Conservation (phyloP, 2,888 invertebrate species). For the Plebejus anna region DNA sequence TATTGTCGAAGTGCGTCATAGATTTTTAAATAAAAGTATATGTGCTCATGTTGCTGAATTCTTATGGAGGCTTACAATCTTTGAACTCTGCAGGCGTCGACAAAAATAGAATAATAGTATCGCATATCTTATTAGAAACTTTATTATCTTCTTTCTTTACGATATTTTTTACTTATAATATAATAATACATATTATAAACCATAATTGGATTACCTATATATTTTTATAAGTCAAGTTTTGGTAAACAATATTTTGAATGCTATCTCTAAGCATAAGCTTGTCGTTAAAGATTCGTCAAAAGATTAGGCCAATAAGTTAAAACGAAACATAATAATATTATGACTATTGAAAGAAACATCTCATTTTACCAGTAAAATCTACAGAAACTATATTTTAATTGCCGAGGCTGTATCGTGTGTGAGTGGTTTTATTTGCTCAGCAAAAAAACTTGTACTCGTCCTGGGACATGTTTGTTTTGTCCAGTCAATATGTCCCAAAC, state of each 20-base stretch:
- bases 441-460: slow-evolving; percentile 27
- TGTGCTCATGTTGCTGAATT: slow-evolving; percentile 20
- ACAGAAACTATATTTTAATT: background rate
- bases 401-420: background rate
- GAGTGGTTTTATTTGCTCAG: background rate
- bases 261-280: too few relatives aligned
- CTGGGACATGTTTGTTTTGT: slow-evolving; percentile 25
- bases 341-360: background rate
- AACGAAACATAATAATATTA: background rate
- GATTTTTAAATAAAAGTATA: slow-evolving; percentile 24
- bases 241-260: too few relatives aligned
- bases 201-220: too few relatives aligned
- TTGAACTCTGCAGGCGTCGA: background rate
- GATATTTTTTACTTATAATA: background rate
- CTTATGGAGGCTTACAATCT: background rate
- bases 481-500: slow-evolving; percentile 1
- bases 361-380: background rate
- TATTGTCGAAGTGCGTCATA: slow-evolving; percentile 21
- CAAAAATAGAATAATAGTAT: background rate
- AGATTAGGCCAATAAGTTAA: background rate
- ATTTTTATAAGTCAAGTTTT: too few relatives aligned
- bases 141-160: background rate
- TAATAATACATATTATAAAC: too few relatives aligned
- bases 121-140: background rate
- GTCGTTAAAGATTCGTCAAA: background rate